Base-by-base conservation (phyloP, 1,140 invertebrate species). In the Papilio polytes region DNA sequence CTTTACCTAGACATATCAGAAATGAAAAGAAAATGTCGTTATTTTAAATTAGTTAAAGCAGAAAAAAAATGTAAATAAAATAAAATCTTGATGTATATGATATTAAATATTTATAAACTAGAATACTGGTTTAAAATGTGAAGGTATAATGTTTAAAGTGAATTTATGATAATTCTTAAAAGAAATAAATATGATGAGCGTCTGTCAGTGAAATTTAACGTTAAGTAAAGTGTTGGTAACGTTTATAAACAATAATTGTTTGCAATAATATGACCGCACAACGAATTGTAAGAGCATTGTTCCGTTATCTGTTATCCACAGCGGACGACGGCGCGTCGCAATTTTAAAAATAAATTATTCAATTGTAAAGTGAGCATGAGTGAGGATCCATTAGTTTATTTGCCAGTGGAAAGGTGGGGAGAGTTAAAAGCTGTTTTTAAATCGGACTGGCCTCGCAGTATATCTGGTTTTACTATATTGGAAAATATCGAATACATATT, bases 381-480 rank as follows among this genome's bases (percentile, higher is more conserved):
- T 81, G 81, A 76, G 53, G 89, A 88, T n/a, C 84, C 87, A 0
- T 84, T 91, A 51, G 80, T 85, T 18, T 80, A 82, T 63, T 74
- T 88, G 15, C 84, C 89, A 13, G 66, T 85, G 9, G 83, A 88
- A 63, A 81, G 81, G 48, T 91, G 88, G 89, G 15, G 31, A 31
- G 83, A 87, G 76, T 41, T 90, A 1, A 87, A 86, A 72, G 77
- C 51, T 46, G 78, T 80, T 9, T 89, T 90, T 46, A 87, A 86
- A 78, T 59, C 74, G 1, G 86, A 89, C 66, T 88, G 81, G 84
- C 88, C 88, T 0, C 80, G 88, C n/a, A 80, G 86, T 73, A 78
- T 90, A 4, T 84, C 86, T 15, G 87, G 85, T 8, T 85, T 83
- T 22, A 85, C 82, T 1, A 36, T 81, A 0, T 74, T 91, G 13